These are phyloP conservation scores for Leistus spinibarbis DNA, from an alignment of 2,888 invertebrate genomes.

Conservation along the genomic window DNA sequence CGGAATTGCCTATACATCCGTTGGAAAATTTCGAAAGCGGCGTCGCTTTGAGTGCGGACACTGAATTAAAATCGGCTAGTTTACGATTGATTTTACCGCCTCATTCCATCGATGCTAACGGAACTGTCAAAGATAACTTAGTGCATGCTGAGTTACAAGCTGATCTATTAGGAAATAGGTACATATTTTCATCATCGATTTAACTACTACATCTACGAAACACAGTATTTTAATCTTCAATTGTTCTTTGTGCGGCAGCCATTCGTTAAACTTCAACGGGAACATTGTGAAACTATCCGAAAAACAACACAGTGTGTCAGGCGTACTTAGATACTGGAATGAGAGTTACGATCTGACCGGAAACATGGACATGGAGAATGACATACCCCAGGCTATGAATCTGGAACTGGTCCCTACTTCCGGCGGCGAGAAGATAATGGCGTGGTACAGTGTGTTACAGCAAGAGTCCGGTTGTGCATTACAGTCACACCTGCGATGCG, in stretches of 20 bases:
- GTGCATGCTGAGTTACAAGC: constrained; percentile 48
- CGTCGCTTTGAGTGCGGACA: constrained; percentile 19
- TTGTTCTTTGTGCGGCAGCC: constrained; percentile 1
- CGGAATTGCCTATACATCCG: constrained; percentile 56
- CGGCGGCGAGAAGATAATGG: constrained; percentile 48
- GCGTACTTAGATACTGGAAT: constrained; percentile 54
- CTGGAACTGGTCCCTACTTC: constrained; percentile 57
- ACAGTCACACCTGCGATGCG: constrained; percentile 51
- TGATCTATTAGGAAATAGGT: constrained; percentile 51
- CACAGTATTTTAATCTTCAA: background rate
- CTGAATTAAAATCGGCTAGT: constrained; percentile 21
- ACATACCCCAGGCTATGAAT: constrained; percentile 55
- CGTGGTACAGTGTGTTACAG: constrained; percentile 47
- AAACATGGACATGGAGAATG: constrained; percentile 53
- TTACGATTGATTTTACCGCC: constrained; percentile 47
- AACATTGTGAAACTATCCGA: constrained; percentile 29
- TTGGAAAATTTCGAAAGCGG: constrained; percentile 54
- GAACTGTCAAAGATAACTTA: constrained; percentile 49
- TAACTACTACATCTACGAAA: background rate
- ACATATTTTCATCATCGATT: too few relatives aligned
- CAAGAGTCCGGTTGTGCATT: constrained; percentile 49
- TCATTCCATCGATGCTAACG: constrained; percentile 52
- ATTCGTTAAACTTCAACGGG: constrained; percentile 24
- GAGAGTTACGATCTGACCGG: constrained; percentile 57
- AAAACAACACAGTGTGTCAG: constrained; percentile 31